Conservation (phyloP, 2,797 vertebrate species). For the Malacoraja senta region DNA sequence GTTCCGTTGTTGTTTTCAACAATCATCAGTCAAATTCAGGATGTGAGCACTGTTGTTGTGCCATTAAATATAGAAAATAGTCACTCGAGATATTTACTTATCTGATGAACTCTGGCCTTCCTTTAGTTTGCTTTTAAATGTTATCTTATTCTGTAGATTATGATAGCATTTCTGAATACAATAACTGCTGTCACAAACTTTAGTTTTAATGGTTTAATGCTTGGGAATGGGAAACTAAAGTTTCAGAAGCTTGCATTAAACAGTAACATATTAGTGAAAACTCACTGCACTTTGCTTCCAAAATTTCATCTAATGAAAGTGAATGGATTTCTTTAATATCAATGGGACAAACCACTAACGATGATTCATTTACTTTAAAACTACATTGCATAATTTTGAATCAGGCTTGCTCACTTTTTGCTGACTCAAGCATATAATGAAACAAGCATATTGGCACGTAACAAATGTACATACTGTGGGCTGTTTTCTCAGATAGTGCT, state of each 20-base stretch:
- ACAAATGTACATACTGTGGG: neutral
- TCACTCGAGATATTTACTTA: neutral
- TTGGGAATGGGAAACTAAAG: conserved; percentile 1
- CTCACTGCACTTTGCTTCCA: too few relatives aligned
- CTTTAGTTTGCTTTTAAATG: neutral
- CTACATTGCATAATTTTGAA: neutral
- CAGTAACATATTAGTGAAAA: too few relatives aligned
- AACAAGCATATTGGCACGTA: neutral
- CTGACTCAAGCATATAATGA: neutral
- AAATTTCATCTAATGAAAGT: too few relatives aligned
- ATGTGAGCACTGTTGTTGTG: neutral
- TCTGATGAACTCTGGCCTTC: neutral
- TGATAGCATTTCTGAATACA: neutral
- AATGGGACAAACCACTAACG: too few relatives aligned
- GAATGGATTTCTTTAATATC: too few relatives aligned
- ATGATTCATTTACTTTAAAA: neutral
- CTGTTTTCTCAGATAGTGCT: neutral
- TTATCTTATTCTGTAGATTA: neutral
- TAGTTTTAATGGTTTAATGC: neutral
- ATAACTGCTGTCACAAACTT: neutral
- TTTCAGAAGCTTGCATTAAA: neutral
- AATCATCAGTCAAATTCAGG: neutral
- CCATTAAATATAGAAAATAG: neutral
- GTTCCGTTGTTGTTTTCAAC: neutral
- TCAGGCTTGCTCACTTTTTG: neutral